Evolutionary conservation across 2,113 vertebrate species (phyloP).

Genomic region (Scomber colias): DNA sequence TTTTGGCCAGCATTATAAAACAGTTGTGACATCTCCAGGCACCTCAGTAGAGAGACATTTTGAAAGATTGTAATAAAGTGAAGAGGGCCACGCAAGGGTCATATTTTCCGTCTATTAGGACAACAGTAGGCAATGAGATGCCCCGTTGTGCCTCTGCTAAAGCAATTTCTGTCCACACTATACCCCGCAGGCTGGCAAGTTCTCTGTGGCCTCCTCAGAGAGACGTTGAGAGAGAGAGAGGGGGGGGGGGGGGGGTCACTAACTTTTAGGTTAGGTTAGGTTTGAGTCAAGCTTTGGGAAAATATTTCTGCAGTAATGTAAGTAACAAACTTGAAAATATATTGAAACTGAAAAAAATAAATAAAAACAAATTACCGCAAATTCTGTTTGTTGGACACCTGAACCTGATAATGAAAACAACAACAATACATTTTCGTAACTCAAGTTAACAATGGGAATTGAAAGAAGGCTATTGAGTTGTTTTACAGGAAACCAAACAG

Average conservation of each 20-base stretch:
- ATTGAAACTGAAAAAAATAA: not conserved
- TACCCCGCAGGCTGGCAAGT: constrained; percentile 47
- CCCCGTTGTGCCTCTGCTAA: constrained; percentile 58
- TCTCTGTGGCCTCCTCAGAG: constrained; percentile 37
- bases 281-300: constrained; percentile 1
- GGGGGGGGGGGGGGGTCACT: not conserved
- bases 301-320: not conserved
- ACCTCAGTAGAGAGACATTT: constrained; percentile 67
- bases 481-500: constrained; percentile 45
- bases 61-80: constrained; percentile 71
- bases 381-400: too few species aligned
- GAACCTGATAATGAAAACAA: not conserved
- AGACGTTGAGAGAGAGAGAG: not conserved
- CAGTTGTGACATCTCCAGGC: constrained; percentile 57
- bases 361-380: not conserved
- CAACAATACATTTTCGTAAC: not conserved
- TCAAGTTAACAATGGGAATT: not conserved
- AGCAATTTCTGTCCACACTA: constrained; percentile 55
- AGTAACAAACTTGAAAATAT: not conserved
- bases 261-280: too few species aligned
- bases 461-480: constrained; percentile 30
- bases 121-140: constrained; percentile 40
- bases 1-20: constrained; percentile 45
- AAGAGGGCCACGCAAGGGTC: constrained; percentile 35
- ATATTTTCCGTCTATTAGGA: constrained; percentile 55